These are phyloP conservation scores for Sebastes wilsoni DNA, from an alignment of 2,797 vertebrate species.

Conservation along the genomic window DNA sequence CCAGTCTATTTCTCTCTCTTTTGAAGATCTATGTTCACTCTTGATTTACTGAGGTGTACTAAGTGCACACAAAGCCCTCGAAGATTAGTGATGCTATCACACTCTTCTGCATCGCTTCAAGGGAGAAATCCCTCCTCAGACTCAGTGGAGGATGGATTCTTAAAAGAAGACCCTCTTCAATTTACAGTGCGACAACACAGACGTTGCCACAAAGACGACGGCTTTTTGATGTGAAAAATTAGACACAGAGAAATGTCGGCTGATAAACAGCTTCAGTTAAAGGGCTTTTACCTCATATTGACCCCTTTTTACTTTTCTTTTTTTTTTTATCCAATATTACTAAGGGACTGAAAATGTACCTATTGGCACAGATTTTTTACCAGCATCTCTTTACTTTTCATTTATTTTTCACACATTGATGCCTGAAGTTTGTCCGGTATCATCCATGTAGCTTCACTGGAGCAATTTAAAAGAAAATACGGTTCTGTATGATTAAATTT, in stretches of 20 bases:
- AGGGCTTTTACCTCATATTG: neutral
- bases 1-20: constrained; percentile 31
- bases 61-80: constrained; percentile 58
- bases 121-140: constrained; percentile 37
- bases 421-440: no score
- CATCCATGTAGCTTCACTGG: neutral
- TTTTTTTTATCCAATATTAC: neutral
- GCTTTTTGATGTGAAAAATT: constrained; percentile 22
- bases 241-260: constrained; percentile 13
- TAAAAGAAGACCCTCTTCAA: constrained; percentile 21
- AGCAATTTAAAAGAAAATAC: neutral
- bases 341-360: neutral
- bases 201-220: neutral
- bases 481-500: neutral
- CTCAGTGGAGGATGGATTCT: constrained; percentile 3
- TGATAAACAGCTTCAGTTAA: constrained; percentile 8
- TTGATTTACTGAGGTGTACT: constrained; percentile 60
- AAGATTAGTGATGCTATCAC: constrained; percentile 62
- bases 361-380: neutral
- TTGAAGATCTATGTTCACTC: constrained; percentile 50
- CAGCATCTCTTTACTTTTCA: neutral
- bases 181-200: neutral
- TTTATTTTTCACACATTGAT: neutral
- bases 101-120: constrained; percentile 47
- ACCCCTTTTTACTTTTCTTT: neutral